Percentiles rank a stretch among this genome's conserved stretches.
Evolutionary conservation across 2,888 invertebrate genomes (phyloP).

Genomic region (Synergus laeviventris): DNA sequence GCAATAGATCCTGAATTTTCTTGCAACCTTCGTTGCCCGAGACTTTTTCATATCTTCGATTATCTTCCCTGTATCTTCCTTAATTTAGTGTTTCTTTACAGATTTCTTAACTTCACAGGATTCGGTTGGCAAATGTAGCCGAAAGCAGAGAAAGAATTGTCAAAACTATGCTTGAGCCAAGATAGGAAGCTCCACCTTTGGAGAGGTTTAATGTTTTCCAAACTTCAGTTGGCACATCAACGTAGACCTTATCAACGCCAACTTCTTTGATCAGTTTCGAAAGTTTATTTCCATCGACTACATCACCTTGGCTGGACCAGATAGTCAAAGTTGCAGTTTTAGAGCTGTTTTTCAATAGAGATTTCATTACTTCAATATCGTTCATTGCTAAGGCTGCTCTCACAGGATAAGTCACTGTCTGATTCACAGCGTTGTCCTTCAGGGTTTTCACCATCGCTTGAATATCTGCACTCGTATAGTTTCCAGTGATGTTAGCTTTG

Average conservation of each 20-base stretch:
- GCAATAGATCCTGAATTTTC: background rate
- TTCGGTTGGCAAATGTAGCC: constrained; percentile 46
- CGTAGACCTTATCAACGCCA: constrained; percentile 83
- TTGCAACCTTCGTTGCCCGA: constrained; percentile 2
- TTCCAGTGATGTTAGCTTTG: constrained; percentile 75
- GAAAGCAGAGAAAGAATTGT: constrained; percentile 48
- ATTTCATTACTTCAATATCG: constrained; percentile 80
- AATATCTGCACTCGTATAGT: constrained; percentile 82
- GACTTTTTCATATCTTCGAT: background rate
- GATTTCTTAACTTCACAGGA: constrained; percentile 54
- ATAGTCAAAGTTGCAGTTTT: constrained; percentile 84
- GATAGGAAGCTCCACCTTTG: constrained; percentile 10
- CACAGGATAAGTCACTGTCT: constrained; percentile 88
- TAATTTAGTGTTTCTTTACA: constrained; percentile 14
- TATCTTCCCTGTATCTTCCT: constrained; percentile 34
- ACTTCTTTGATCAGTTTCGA: constrained; percentile 82
- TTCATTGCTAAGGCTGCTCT: constrained; percentile 84
- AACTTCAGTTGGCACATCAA: constrained; percentile 85
- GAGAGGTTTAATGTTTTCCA: constrained; percentile 48
- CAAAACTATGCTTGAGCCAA: constrained; percentile 44
- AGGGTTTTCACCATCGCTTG: constrained; percentile 82
- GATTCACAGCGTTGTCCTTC: constrained; percentile 78
- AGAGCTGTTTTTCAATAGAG: constrained; percentile 79
- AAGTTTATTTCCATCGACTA: constrained; percentile 82
- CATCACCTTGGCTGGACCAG: constrained; percentile 85